Conservation (phyloP, 1,140 invertebrate species). For the Drosophila kanapiae region DNA sequence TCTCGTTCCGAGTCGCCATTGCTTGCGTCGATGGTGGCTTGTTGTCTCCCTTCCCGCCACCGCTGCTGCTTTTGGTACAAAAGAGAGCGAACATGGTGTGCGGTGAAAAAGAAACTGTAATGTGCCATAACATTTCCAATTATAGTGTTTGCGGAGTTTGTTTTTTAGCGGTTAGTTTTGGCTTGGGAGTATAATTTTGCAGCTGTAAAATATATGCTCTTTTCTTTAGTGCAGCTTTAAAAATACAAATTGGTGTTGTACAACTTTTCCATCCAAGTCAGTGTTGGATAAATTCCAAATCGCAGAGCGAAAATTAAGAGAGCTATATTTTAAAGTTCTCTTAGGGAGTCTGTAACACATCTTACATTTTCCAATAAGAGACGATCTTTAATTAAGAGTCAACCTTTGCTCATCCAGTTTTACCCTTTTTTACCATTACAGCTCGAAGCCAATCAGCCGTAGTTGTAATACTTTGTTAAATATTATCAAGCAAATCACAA, state of each 20-base stretch:
- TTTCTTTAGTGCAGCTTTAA: slow-evolving; percentile 8
- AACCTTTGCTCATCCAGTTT: slow-evolving; percentile 12
- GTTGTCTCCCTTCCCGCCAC: slow-evolving; percentile 10
- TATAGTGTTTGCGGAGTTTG: slow-evolving; percentile 1
- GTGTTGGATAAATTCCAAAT: not conserved
- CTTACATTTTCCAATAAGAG: too few species aligned
- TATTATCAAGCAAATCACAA: slow-evolving; percentile 67
- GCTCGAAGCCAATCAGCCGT: slow-evolving; percentile 52
- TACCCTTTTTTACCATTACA: slow-evolving; percentile 36
- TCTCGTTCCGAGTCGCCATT: slow-evolving; percentile 55
- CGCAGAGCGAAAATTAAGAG: not conserved
- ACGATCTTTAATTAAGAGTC: not conserved
- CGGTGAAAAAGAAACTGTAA: slow-evolving; percentile 7
- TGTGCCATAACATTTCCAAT: slow-evolving; percentile 28
- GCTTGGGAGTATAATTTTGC: slow-evolving; percentile 13
- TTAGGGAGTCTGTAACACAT: too few species aligned
- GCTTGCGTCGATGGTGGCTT: slow-evolving; percentile 30
- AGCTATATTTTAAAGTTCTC: not conserved
- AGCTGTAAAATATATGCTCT: slow-evolving; percentile 3
- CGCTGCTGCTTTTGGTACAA: slow-evolving; percentile 24
- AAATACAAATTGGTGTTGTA: not conserved
- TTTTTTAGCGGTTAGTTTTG: slow-evolving; percentile 1
- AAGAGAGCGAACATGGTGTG: slow-evolving; percentile 27
- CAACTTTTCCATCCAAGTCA: not conserved
- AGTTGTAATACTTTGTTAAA: slow-evolving; percentile 56